Evolutionary conservation across 2,888 invertebrate species (phyloP), one percentile per base, ranked within the genome.

Genomic region (Liposcelis brunnea): DNA sequence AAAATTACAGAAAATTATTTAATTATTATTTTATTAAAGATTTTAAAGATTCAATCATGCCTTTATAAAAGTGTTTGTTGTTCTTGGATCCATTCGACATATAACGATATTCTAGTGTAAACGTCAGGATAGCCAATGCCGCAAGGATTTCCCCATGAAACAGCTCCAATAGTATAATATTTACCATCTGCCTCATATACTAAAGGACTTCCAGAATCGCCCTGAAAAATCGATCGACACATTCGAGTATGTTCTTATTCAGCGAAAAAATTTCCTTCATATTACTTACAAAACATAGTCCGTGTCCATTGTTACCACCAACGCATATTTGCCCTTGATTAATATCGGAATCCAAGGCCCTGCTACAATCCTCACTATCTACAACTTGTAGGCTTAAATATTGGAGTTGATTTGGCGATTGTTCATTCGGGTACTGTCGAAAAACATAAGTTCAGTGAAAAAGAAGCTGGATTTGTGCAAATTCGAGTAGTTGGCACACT

Each of bases 101-200:
- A 66, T 32, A 57, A 56, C 44, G 54, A 60, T 10, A 66, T 63
- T 49, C 64, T 57, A 2, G 65, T 65, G 48, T 61, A 66, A 5
- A 67, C 63, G 50, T 66, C 66, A 2, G 64, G 63, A 35, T 54
- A 53, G 6, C 65, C 65, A 52, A 55, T 58, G 19, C 64, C 67
- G 47, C 67, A 67, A 1, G 65, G 65, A 40, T 56, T 56, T 15
- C 65, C 66, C 65, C 65, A 67, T 2, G 66, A 66, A 31, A 66
- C 66, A 2, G 67, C 53, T 2, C 66, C 67, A 11, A 66, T 59
- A 34, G 54, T 52, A 8, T 26, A 26, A 26, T 26, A 4, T 26
- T 26, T 26, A 6, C 26, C 26, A 10, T 8, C 12, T 2, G 26
- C 47, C 1, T 45, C 10, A 6, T 26, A 46, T 3, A 54, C 46